A percentile compares a stretch with the other conserved stretches of the same genome.
Evolutionary conservation across 2,888 invertebrate species (phyloP).

Genomic region (Biston stratarius): DNA sequence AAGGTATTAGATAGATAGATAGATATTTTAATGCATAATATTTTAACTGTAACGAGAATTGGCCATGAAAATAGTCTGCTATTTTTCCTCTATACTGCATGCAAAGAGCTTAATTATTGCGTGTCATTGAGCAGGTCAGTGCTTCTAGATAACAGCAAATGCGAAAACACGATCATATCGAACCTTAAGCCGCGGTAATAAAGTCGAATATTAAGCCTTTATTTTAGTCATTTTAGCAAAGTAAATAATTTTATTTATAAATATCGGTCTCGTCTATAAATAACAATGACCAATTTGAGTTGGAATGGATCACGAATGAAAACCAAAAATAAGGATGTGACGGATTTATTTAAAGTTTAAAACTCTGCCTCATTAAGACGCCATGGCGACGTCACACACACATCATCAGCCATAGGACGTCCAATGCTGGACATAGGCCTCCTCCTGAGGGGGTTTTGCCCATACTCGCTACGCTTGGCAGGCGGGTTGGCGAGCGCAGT

Average conservation of each 20-base stretch:
- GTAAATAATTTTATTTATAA: conserved; percentile 16
- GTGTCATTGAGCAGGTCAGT: conserved; percentile 60
- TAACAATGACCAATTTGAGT: conserved; percentile 9
- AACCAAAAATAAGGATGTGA: not conserved
- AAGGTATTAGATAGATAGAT: too few relatives aligned
- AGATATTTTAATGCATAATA: too few relatives aligned
- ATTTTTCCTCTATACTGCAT: conserved; percentile 27
- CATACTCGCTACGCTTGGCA: too few relatives aligned
- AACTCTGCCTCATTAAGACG: too few relatives aligned
- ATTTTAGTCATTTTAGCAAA: conserved; percentile 12
- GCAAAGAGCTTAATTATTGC: conserved; percentile 36
- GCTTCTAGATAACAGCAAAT: conserved; percentile 45
- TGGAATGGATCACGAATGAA: not conserved
- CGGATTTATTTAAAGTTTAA: not conserved
- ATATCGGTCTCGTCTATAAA: conserved; percentile 4
- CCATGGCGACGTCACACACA: too few relatives aligned
- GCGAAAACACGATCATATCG: conserved; percentile 1
- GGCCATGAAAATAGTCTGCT: conserved; percentile 8
- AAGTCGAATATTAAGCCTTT: not conserved
- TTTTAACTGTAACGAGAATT: not conserved
- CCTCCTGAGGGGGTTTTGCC: too few relatives aligned
- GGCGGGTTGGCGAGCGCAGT: too few relatives aligned
- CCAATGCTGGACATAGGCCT: too few relatives aligned
- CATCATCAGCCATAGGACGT: too few relatives aligned
- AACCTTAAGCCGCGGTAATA: conserved; percentile 1